Evolutionary conservation across 2,113 vertebrate species (phyloP), one percentile per base, ranked within the genome.

Genomic region (Amazona vittata): DNA sequence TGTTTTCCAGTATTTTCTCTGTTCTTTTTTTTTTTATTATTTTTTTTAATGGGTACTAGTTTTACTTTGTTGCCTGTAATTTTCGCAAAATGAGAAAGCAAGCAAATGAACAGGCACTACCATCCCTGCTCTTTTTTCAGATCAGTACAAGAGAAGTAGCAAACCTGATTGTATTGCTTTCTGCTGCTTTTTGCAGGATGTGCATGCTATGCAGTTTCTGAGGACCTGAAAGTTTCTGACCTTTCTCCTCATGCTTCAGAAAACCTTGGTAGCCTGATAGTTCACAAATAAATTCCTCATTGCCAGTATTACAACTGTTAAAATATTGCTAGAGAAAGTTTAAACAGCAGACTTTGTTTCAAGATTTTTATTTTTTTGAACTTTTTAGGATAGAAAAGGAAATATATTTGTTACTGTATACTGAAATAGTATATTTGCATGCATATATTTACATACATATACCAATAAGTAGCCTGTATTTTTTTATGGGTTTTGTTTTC

Each of bases 1-100:
- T 65, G 24, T 82, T 96, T 96, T 64, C 52, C 78, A 94, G 55
- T 63, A n/a, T 83, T 90, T 86, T 88, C 25, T 64, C 11, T 29
- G 8, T 20, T 52, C 35, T 7, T 2, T 37, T 28, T n/a, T 28
- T 41, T 75, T 60, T 29, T 19, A 63, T 41, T 6, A 37, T 7
- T 3, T 5, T 8, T 68, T 43, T 52, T 43, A 57, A 64, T 60
- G 53, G 7, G 4, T 52, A 63, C 25, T 75, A 25, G 11, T 59
- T 76, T 73, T 89, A 29, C 11, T 1, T 24, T 83, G 47, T 92
- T 83, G 25, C 49, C 49, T 70, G 26, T 57, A 69, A 65, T 92
- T 77, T 89, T 46, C 71, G 33, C 37, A 81, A 86, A 94, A 67
- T 35, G 65, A 59, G 28, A 57, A 70, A 65, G 43, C 20, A 79